A percentile compares a stretch with the other conserved stretches of the same genome.
These are phyloP conservation scores for Vesta saturnalis DNA, from an alignment of 2,888 invertebrate genomes.

Conservation along the genomic window DNA sequence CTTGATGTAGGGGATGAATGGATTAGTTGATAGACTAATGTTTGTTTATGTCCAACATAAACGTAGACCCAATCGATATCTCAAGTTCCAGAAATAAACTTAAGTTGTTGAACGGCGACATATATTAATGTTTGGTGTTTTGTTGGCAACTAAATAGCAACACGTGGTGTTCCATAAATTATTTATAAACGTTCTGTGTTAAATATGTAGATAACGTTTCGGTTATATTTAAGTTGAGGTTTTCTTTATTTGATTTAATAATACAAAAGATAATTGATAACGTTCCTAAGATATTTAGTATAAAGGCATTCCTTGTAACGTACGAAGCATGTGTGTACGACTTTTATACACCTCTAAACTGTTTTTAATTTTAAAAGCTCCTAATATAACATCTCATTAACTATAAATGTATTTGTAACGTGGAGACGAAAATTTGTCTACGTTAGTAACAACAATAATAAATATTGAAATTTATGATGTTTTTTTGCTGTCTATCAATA, in stretches of 20 bases:
- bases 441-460: too few species aligned
- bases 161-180: constrained; percentile 27
- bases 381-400: too few species aligned
- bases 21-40: constrained; percentile 19
- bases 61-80: constrained; percentile 20
- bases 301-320: too few species aligned
- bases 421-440: too few species aligned
- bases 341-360: too few species aligned
- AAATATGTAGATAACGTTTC: background rate
- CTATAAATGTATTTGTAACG: too few species aligned
- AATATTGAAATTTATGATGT: too few species aligned
- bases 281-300: too few species aligned
- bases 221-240: background rate
- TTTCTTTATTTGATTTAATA: background rate
- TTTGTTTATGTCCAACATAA: constrained; percentile 21
- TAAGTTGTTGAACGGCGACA: constrained; percentile 20
- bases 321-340: too few species aligned
- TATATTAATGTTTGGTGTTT: constrained; percentile 19
- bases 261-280: background rate
- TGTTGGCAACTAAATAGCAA: constrained; percentile 31
- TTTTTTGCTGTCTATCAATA: too few species aligned
- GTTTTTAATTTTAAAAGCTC: too few species aligned
- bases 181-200: constrained; percentile 7
- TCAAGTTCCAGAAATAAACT: constrained; percentile 8
- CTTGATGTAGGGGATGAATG: background rate